Percentiles rank a stretch among this genome's conserved stretches.
phyloP scores from a whole-genome alignment of 2,797 vertebrate species.

The Acrossocheilus fasciatus region DNA sequence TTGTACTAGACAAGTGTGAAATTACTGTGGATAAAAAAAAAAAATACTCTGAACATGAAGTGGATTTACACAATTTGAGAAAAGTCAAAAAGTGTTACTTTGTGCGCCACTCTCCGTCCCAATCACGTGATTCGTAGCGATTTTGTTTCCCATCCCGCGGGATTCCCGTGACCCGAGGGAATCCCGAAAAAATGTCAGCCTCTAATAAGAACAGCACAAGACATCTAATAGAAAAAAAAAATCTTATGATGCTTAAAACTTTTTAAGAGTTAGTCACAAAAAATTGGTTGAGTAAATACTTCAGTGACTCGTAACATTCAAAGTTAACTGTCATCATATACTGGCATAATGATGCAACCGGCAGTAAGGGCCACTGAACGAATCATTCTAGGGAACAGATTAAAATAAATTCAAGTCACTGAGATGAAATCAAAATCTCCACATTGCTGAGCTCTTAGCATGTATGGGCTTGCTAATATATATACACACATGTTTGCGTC shows the following conservation, averaged over 20 bases:
- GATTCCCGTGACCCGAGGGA: too few species aligned
- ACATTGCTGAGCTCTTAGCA: neutral
- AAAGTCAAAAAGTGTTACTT: too few species aligned
- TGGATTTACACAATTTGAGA: too few species aligned
- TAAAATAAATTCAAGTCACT: neutral
- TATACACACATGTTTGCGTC: neutral
- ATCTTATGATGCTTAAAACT: neutral
- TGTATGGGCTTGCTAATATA: constrained; percentile 3
- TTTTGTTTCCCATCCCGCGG: too few species aligned
- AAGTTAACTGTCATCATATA: neutral
- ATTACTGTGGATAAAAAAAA: too few species aligned
- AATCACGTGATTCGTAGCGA: too few species aligned
- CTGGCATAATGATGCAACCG: neutral
- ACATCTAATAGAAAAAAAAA: neutral
- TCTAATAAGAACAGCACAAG: neutral
- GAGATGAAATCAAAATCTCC: neutral
- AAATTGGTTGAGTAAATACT: neutral
- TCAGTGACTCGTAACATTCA: neutral
- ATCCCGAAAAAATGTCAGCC: too few species aligned
- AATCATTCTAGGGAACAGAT: neutral
- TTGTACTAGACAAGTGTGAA: too few species aligned
- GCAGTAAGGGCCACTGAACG: neutral
- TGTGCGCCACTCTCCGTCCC: too few species aligned
- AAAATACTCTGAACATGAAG: too few species aligned
- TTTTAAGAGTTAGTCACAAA: neutral